These are phyloP conservation scores for Incurvaria masculella DNA, from an alignment of 2,888 invertebrate species.

Conservation along the genomic window DNA sequence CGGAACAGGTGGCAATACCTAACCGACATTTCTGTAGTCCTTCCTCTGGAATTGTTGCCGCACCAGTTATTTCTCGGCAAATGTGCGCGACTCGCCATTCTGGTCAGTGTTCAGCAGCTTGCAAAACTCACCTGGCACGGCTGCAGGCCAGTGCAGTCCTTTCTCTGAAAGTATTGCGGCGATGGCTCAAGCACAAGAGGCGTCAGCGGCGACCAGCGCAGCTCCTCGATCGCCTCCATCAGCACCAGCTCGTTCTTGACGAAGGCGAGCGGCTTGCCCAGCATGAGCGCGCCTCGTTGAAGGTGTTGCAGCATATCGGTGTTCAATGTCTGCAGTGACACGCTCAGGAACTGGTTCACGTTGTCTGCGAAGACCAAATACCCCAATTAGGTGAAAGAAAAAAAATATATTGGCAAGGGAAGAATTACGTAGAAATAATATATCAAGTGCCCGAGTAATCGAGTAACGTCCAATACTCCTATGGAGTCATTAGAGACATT, in stretches of 20 bases:
- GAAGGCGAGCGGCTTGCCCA: conserved; percentile 29
- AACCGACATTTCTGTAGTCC: too few relatives aligned
- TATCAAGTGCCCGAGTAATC: neutral
- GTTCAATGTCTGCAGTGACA: conserved; percentile 35
- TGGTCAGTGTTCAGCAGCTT: too few relatives aligned
- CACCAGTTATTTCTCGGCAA: too few relatives aligned
- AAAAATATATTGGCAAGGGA: too few relatives aligned
- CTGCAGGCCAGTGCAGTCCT: too few relatives aligned
- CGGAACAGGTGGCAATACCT: too few relatives aligned
- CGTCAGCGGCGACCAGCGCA: conserved; percentile 58
- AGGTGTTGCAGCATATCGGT: conserved; percentile 33
- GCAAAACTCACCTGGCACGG: too few relatives aligned
- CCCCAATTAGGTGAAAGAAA: neutral
- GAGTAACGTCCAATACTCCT: too few relatives aligned
- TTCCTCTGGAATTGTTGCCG: too few relatives aligned
- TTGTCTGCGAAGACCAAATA: conserved; percentile 29
- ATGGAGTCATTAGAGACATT: too few relatives aligned
- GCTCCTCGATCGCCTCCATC: conserved; percentile 60
- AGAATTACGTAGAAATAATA: neutral
- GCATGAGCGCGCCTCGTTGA: conserved; percentile 30
- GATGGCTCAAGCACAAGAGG: conserved; percentile 58
- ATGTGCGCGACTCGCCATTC: too few relatives aligned
- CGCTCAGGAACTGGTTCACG: conserved; percentile 31
- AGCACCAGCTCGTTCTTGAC: conserved; percentile 52
- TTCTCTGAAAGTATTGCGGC: conserved; percentile 33